A percentile compares a stretch with the other conserved stretches of the same genome.
Conservation (phyloP, 2,113 vertebrate genomes). For the Oreochromis niloticus region DNA sequence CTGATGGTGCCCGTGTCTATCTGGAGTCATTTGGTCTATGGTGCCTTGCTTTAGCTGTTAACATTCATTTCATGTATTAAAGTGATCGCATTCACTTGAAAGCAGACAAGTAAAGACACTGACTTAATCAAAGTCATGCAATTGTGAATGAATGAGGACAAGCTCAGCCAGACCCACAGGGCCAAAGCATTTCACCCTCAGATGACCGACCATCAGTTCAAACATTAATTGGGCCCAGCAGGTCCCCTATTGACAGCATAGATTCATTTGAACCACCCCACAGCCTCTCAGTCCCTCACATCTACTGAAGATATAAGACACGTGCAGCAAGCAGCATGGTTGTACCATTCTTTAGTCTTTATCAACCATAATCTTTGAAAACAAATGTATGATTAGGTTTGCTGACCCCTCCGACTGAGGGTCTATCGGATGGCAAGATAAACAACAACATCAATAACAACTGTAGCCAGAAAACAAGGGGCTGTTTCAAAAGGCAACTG, state of each 20-base stretch:
- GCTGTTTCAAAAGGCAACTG: slow-evolving; percentile 74
- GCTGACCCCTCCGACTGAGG: slow-evolving; percentile 1
- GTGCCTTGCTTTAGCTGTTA: background rate
- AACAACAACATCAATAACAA: slow-evolving; percentile 29
- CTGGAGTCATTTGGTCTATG: background rate
- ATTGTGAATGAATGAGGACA: background rate
- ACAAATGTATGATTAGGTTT: slow-evolving; percentile 72
- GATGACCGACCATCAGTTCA: slow-evolving; percentile 15
- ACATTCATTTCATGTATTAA: background rate
- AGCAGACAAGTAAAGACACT: background rate
- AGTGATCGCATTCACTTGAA: background rate
- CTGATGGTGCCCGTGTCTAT: background rate
- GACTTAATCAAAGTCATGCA: background rate
- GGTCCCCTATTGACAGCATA: background rate
- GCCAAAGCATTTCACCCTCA: background rate
- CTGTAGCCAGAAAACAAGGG: slow-evolving; percentile 41
- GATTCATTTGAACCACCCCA: background rate
- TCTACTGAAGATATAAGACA: slow-evolving; percentile 12
- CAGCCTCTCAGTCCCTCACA: background rate
- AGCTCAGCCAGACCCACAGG: background rate
- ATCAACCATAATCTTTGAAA: slow-evolving; percentile 66
- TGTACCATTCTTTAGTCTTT: slow-evolving; percentile 35
- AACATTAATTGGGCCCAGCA: slow-evolving; percentile 7
- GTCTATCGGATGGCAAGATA: slow-evolving; percentile 44
- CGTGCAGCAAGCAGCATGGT: slow-evolving; percentile 26